A percentile compares a stretch with the other conserved stretches of the same genome.
Conservation (phyloP, 2,113 vertebrate genomes). For the Puntigrus tetrazona region DNA sequence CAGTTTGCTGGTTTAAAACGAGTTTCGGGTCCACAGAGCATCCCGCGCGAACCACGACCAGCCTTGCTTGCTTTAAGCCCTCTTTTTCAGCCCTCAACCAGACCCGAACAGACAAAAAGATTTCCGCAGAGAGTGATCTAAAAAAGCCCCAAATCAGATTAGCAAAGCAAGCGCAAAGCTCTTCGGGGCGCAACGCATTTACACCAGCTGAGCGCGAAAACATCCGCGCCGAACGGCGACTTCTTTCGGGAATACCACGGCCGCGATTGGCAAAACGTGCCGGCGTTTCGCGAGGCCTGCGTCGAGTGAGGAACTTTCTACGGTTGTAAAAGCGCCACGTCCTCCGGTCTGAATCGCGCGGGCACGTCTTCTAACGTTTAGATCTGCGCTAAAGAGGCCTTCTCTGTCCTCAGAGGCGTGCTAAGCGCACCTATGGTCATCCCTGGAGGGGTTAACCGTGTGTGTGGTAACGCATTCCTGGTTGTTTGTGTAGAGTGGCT, state of each 20-base stretch:
- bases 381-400: background rate
- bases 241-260: background rate
- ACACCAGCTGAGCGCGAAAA: background rate
- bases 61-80: background rate
- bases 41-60: background rate
- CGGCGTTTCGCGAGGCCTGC: no score
- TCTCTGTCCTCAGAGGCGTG: background rate
- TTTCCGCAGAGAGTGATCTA: slow-evolving; percentile 19
- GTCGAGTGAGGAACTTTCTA: background rate
- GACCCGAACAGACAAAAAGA: slow-evolving; percentile 6
- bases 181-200: background rate
- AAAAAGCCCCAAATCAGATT: slow-evolving; percentile 27
- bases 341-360: background rate
- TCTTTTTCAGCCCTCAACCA: background rate
- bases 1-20: background rate
- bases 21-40: background rate
- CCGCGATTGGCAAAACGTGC: background rate
- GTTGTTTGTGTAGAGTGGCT: slow-evolving; percentile 60
- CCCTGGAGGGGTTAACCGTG: slow-evolving; percentile 63
- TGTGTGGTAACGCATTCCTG: slow-evolving; percentile 69
- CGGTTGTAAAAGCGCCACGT: background rate
- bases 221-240: background rate
- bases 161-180: slow-evolving; percentile 5
- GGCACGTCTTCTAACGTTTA: background rate
- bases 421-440: slow-evolving; percentile 65